Evolutionary conservation across 2,888 invertebrate genomes (phyloP), one percentile per base, ranked within the genome.

Genomic region (Disparrhopalites patrizii): DNA sequence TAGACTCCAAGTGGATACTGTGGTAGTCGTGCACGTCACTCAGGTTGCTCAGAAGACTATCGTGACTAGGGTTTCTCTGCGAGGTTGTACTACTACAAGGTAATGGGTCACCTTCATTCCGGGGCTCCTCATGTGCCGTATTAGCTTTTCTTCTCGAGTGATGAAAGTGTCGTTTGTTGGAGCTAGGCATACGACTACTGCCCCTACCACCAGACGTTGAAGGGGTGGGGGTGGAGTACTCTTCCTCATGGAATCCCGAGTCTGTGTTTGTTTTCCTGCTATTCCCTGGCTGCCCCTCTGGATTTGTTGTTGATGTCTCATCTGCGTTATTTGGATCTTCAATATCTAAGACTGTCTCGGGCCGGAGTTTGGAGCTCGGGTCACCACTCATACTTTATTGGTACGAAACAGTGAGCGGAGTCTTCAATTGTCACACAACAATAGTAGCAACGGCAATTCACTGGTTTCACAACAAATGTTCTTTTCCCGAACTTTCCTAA

Each of bases 161-260:
- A 51, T 51, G 50, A 15, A 13, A 20, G 18, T 23, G 61, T n/a
- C 23, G 43, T n/a, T n/a, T n/a, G n/a, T n/a, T n/a, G 28, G 40
- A 31, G 20, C 27, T 25, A n/a, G 4, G 18, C 18, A 23, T 50
- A 3, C 25, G 18, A 10, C 50, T 47, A 8, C 18, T n/a, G n/a
- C n/a, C n/a, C 50, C 25, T 31, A 15, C 54, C 54, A 8, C 57
- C 40, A 31, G 61, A 27, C 1, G 51, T 51, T 5, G 31, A 27
- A 4, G 51, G n/a, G 51, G 31, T 31, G 20, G 50, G 30, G 36
- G 51, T 57, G 5, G 50, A 20, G 33, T 50, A 36, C 18, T 57
- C 23, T 15, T 43, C 55, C 31, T 65, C 65, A 27, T 65, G 51
- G 25, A 65, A 65, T 3, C 65, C 65, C 7, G 58, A 58, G 58